These are phyloP conservation scores for Neotoma lepida DNA, from an alignment of 2,113 vertebrate species.

Conservation along the genomic window DNA sequence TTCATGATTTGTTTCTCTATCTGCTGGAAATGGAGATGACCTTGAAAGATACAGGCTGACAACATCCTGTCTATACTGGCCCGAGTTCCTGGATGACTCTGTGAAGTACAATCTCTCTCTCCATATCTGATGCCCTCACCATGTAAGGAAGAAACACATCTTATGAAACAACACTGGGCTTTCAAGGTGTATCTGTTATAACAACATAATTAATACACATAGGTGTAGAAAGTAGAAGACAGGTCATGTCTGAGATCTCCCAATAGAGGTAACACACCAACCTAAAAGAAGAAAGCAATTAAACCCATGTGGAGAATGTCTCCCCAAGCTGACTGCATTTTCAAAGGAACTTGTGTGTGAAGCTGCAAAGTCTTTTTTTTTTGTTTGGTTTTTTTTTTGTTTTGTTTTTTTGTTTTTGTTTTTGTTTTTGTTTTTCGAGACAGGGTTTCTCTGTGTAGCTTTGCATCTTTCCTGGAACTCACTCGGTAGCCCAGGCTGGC, in stretches of 20 bases:
- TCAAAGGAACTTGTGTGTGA: neutral
- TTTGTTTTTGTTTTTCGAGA: too few species aligned
- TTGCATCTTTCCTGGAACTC: too few species aligned
- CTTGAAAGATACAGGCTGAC: neutral
- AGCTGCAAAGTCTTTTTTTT: neutral
- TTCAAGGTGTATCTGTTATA: neutral
- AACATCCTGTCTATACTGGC: neutral
- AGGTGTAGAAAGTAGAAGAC: neutral
- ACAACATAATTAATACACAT: neutral
- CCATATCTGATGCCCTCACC: too few species aligned
- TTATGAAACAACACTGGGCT: neutral
- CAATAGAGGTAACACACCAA: neutral
- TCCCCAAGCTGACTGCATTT: neutral
- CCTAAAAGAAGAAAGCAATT: neutral
- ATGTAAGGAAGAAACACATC: neutral
- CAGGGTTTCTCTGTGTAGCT: too few species aligned
- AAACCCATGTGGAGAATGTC: neutral
- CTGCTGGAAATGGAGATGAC: neutral
- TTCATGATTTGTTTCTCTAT: neutral
- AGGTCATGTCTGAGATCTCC: neutral
- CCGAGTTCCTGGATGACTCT: neutral
- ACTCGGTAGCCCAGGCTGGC: too few species aligned
- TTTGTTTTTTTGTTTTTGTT: too few species aligned
- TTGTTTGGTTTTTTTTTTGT: too few species aligned
- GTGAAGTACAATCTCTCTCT: accelerated